Evolutionary conservation across 2,113 vertebrate genomes (phyloP).

Genomic region (Onychostoma macrolepis): DNA sequence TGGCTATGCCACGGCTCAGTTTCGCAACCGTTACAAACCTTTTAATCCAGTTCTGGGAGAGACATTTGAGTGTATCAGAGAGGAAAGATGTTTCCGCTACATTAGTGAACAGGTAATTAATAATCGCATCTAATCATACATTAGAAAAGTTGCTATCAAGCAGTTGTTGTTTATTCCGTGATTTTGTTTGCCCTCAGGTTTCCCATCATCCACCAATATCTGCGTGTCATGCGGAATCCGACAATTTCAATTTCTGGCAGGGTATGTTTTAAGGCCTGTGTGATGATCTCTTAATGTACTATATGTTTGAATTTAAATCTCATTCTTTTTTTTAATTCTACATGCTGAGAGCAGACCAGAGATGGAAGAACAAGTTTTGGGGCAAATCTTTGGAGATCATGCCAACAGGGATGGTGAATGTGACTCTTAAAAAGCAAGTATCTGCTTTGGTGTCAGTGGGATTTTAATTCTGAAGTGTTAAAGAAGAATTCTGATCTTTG

Average conservation of each 20-base stretch:
- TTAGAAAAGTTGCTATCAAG: not conserved
- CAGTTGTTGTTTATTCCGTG: not conserved
- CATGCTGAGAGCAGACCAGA: slow-evolving; percentile 82
- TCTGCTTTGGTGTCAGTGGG: not conserved
- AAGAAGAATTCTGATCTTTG: slow-evolving; percentile 8
- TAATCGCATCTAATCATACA: not conserved
- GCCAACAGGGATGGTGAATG: slow-evolving; percentile 92
- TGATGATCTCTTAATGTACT: not conserved
- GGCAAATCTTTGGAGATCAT: slow-evolving; percentile 99
- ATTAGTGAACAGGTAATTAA: slow-evolving; percentile 91
- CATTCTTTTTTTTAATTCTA: not conserved
- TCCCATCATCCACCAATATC: slow-evolving; percentile 89
- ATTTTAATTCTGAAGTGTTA: not conserved
- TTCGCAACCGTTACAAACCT: slow-evolving; percentile 92
- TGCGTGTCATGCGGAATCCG: slow-evolving; percentile 85
- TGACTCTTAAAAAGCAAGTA: slow-evolving; percentile 89
- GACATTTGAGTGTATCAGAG: slow-evolving; percentile 89
- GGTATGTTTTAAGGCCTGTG: slow-evolving; percentile 70
- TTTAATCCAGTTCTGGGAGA: slow-evolving; percentile 98
- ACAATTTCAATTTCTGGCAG: slow-evolving; percentile 88
- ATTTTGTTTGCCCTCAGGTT: slow-evolving; percentile 72
- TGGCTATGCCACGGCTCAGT: slow-evolving; percentile 88
- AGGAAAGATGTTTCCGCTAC: slow-evolving; percentile 90
- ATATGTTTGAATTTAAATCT: not conserved
- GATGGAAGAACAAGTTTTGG: slow-evolving; percentile 99